Conservation (phyloP, 2,797 vertebrate species). For the Basileuterus tristriatus region DNA sequence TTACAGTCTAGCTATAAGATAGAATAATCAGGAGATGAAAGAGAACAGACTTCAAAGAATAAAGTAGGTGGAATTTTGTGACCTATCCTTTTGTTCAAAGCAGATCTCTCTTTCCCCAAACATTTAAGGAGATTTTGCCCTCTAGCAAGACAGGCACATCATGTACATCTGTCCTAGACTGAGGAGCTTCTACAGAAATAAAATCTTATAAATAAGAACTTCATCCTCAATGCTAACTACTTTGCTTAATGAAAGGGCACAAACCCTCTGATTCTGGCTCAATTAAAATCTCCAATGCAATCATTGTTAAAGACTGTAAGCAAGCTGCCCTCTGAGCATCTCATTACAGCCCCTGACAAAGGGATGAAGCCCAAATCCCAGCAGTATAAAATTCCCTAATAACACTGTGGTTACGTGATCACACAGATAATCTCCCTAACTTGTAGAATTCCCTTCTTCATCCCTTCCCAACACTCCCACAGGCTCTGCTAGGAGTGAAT, state of each 20-base stretch:
- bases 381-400: background rate
- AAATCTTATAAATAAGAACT: background rate
- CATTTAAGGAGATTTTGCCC: background rate
- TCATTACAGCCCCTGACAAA: background rate
- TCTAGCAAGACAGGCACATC: background rate
- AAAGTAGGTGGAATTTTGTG: background rate
- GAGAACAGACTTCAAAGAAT: background rate
- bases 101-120: background rate
- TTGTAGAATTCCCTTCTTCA: background rate
- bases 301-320: background rate
- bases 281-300: background rate
- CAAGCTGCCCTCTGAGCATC: background rate
- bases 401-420: background rate
- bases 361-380: background rate
- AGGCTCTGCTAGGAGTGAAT: background rate
- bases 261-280: background rate
- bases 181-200: background rate
- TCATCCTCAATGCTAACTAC: background rate
- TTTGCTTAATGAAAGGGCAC: background rate
- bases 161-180: accelerated
- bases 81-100: background rate
- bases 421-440: background rate
- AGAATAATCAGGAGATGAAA: background rate
- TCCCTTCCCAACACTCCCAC: background rate
- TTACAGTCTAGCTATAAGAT: background rate